Evolutionary conservation across 2,888 invertebrate genomes (phyloP).

Genomic region (Copidosoma aretas): DNA sequence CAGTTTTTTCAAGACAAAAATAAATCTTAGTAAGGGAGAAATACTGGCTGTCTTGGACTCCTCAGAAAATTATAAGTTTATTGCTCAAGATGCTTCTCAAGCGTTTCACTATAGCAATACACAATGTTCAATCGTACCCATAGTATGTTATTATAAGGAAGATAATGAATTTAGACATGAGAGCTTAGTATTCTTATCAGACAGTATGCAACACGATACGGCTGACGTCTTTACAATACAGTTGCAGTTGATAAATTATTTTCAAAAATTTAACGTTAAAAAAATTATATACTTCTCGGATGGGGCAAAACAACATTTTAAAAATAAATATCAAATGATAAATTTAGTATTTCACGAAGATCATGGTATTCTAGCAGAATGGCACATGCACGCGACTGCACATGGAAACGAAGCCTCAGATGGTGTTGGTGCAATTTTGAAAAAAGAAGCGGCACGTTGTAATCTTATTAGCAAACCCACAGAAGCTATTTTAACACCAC

Average conservation of each 20-base stretch:
- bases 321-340: neutral
- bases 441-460: neutral
- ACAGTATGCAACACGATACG: too few relatives aligned
- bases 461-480: neutral
- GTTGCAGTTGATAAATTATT: too few relatives aligned
- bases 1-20: slow-evolving; percentile 5
- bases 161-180: too few relatives aligned
- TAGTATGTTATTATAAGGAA: neutral
- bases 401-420: neutral
- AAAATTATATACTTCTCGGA: too few relatives aligned
- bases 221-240: too few relatives aligned
- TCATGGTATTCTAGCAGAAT: neutral
- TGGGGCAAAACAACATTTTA: neutral
- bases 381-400: neutral
- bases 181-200: too few relatives aligned
- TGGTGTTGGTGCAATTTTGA: neutral
- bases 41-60: neutral
- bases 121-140: neutral
- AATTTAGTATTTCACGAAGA: neutral
- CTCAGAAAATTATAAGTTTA: neutral
- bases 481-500: neutral
- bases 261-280: too few relatives aligned
- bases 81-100: neutral
- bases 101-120: slow-evolving; percentile 1
- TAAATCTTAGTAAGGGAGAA: neutral